A percentile compares a stretch with the other conserved stretches of the same genome.
Conservation (phyloP, 2,113 vertebrate species). For the Caracal caracal region DNA sequence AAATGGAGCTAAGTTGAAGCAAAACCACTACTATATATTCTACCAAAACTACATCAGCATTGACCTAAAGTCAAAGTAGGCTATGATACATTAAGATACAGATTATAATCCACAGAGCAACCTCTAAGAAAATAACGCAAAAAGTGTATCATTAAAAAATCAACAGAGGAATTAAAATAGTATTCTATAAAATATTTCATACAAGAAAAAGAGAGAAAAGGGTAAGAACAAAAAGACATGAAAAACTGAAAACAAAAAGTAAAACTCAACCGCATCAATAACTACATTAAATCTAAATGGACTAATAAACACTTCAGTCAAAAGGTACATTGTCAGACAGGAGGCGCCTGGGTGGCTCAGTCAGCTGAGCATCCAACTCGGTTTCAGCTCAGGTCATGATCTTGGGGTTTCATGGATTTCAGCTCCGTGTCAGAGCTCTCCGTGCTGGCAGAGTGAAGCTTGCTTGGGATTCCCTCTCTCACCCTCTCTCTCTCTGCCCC, state of each 20-base stretch:
- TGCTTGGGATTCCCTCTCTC: too few species aligned
- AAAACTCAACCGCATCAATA: slow-evolving; percentile 18
- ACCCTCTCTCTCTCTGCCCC: too few species aligned
- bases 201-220: not conserved
- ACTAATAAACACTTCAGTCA: not conserved
- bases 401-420: too few species aligned
- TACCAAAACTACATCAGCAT: not conserved
- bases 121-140: not conserved
- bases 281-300: slow-evolving; percentile 15
- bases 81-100: not conserved
- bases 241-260: slow-evolving; percentile 16
- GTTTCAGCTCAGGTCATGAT: too few species aligned
- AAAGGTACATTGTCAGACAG: not conserved
- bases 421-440: too few species aligned
- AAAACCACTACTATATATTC: slow-evolving; percentile 6
- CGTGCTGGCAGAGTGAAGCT: too few species aligned
- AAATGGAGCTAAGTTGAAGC: not conserved
- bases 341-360: not conserved
- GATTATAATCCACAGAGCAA: not conserved
- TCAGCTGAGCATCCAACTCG: too few species aligned
- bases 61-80: not conserved
- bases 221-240: not conserved
- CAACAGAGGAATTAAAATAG: not conserved
- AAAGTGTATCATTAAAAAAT: not conserved
- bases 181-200: slow-evolving; percentile 1